Base-by-base conservation (phyloP, 1,140 invertebrate genomes). In the Episyrphus balteatus region DNA sequence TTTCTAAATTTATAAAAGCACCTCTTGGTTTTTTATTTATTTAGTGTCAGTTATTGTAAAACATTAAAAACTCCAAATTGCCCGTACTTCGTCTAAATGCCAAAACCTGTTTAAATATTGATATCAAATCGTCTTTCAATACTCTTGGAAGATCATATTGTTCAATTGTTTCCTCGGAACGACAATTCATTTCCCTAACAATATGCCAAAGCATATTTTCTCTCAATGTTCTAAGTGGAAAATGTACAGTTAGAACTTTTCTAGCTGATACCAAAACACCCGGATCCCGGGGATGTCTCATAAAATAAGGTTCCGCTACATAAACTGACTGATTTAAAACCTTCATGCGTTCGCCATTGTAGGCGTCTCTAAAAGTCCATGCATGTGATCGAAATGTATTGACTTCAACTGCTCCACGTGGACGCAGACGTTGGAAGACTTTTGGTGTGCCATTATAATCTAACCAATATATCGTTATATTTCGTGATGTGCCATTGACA, bases 311-410 rank as follows among this genome's bases (percentile, higher is more conserved):
- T 11, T 60, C 43, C 1, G 62, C 58, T 18, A 51, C 55, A 46
- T 68, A 74, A 12, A 73, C 51, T 17, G 58, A 58, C 18, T 68
- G 54, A 9, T 66, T 62, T 1, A 69, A 55, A 10, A 73, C 62
- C 48, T 65, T 60, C 59, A 75, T 62, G 15, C 65, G 55, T 49
- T 83, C 80, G 36, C 74, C 74, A 1, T 79, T 81, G 18, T 74
- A 57, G 31, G 71, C 56, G 58, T 85, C 80, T 30, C 77, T 58
- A 53, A 83, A 84, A 26, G 85, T 75, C 83, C 83, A 87, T 8
- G 80, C 80, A 70, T 87, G 84, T 2, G 75, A 76, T 15, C 75
- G 80, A 62, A 73, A 87, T 0, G 84, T 86, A 54, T 83, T 80
- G 3, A 83, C 74, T 51, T 81, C 75, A 11, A 76, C 58, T 55